Percentiles rank a stretch among this genome's conserved stretches.
phyloP scores from a whole-genome alignment of 1,140 invertebrate genomes.

The Orius laevigatus region DNA sequence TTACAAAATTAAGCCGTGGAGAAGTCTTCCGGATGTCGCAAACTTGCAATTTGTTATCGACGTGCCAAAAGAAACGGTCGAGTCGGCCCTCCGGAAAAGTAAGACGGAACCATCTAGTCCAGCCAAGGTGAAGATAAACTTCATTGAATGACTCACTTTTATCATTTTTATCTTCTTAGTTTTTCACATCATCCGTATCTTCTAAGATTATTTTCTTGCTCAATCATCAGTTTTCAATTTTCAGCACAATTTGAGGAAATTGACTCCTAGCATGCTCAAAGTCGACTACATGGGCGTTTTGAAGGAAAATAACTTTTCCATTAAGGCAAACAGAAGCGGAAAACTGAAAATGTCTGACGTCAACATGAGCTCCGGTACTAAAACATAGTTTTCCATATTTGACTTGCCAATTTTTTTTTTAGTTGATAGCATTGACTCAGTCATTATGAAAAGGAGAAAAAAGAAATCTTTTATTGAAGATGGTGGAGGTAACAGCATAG shows the following conservation, averaged over 20 bases:
- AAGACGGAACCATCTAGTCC: conserved; percentile 1
- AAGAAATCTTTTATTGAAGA: conserved; percentile 48
- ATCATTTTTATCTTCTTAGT: not conserved
- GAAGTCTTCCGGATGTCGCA: not conserved
- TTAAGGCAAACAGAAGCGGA: too few species aligned
- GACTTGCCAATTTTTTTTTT: too few species aligned
- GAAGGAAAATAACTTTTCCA: not conserved
- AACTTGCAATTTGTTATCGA: too few species aligned
- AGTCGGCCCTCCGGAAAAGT: not conserved
- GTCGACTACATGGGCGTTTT: conserved; percentile 22
- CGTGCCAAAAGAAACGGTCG: too few species aligned
- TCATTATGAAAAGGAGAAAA: not conserved
- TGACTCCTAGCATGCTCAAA: conserved; percentile 22
- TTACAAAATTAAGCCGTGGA: conserved; percentile 1
- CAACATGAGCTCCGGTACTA: too few species aligned
- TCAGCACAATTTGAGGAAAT: too few species aligned
- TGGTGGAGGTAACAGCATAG: conserved; percentile 35
- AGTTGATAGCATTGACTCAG: too few species aligned
- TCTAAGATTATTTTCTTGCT: too few species aligned
- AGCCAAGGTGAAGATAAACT: not conserved
- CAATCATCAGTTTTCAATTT: too few species aligned
- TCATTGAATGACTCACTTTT: not conserved
- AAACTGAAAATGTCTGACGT: too few species aligned
- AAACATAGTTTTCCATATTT: too few species aligned
- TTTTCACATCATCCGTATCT: too few species aligned